Conservation (phyloP, 2,888 invertebrate genomes). For the Steromphala cineraria region DNA sequence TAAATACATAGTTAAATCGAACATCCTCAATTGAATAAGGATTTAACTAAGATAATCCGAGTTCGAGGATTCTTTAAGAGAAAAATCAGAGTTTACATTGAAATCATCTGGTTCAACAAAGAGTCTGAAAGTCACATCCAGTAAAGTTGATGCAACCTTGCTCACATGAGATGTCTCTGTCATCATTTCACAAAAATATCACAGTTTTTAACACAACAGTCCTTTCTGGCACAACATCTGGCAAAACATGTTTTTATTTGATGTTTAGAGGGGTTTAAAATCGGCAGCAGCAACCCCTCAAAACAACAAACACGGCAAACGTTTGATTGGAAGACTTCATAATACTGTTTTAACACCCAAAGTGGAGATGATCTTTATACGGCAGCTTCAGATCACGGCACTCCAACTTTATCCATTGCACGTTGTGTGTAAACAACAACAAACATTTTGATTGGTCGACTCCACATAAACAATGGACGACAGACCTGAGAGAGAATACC, state of each 20-base stretch:
- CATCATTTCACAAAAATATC: too few relatives aligned
- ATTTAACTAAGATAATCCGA: too few relatives aligned
- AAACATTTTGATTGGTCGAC: background rate
- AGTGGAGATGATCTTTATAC: background rate
- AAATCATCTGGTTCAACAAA: too few relatives aligned
- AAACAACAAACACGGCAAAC: background rate
- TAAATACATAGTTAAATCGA: too few relatives aligned
- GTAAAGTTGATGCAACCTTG: too few relatives aligned
- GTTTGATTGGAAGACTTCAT: constrained; percentile 2
- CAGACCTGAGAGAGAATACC: background rate
- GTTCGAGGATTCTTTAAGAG: too few relatives aligned
- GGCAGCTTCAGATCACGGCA: background rate
- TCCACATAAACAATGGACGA: background rate
- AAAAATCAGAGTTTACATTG: too few relatives aligned
- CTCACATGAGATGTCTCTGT: too few relatives aligned
- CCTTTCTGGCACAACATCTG: background rate
- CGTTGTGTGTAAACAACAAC: background rate
- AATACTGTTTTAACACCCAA: background rate
- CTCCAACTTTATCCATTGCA: constrained; percentile 1
- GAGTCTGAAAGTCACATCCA: too few relatives aligned
- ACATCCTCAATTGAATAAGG: too few relatives aligned
- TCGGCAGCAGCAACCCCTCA: background rate
- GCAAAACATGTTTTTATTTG: background rate
- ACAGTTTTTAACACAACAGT: too few relatives aligned
- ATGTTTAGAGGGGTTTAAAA: background rate